Percentiles rank a stretch among this genome's conserved stretches.
Conservation (phyloP, 2,113 vertebrate species). For the Lophochroa leadbeateri region DNA sequence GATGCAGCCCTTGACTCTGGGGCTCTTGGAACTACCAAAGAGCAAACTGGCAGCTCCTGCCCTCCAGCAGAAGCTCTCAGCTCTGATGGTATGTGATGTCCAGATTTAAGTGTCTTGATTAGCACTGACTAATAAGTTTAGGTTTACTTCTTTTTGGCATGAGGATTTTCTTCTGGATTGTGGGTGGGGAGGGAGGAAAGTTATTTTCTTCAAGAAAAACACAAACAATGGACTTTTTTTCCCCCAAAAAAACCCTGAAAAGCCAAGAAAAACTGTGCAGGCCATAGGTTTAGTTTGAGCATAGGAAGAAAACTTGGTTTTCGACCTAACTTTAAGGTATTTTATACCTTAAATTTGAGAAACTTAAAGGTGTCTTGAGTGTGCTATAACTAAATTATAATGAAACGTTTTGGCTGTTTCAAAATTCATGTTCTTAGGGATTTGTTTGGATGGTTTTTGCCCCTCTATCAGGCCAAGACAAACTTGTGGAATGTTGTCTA, state of each 20-base stretch:
- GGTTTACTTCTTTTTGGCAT: background rate
- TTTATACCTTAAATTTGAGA: background rate
- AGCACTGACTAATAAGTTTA: background rate
- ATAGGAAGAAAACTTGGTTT: background rate
- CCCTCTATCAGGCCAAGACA: background rate
- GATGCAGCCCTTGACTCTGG: background rate
- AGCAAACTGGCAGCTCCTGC: background rate
- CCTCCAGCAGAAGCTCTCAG: background rate
- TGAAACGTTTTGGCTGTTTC: background rate
- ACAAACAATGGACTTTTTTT: background rate
- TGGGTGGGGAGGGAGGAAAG: background rate
- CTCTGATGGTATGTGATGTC: slow-evolving; percentile 66
- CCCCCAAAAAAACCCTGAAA: background rate
- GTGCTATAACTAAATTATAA: background rate
- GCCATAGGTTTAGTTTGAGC: background rate
- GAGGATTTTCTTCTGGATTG: background rate
- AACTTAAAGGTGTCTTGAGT: background rate
- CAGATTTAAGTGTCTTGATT: background rate
- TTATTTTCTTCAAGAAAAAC: background rate
- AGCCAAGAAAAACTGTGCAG: background rate
- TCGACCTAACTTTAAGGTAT: background rate
- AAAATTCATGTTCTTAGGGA: background rate
- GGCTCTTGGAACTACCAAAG: background rate
- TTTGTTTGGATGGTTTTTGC: background rate
- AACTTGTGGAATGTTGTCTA: background rate